Conservation (phyloP, 1,140 invertebrate species). For the Hyposmocoma kahamanoa region DNA sequence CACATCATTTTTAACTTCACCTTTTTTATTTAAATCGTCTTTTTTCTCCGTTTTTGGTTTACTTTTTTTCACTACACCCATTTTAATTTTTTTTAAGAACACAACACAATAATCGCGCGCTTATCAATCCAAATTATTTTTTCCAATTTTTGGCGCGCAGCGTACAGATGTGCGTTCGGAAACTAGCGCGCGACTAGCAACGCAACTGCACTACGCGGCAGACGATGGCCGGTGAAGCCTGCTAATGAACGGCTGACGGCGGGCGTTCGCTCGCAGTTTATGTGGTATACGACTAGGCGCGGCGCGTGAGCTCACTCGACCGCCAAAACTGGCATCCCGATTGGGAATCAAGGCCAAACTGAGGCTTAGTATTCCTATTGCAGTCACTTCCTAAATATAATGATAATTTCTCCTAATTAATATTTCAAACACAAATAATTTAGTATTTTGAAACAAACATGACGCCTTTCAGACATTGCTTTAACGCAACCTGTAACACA, state of each 20-base stretch:
- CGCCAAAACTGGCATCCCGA: conserved; percentile 55
- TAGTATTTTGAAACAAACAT: too few relatives aligned
- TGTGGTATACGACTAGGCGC: conserved; percentile 18
- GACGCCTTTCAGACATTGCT: too few relatives aligned
- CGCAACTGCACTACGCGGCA: conserved; percentile 53
- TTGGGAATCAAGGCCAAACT: conserved; percentile 66
- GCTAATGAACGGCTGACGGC: neutral
- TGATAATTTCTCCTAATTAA: conserved; percentile 59
- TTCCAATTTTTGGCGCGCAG: conserved; percentile 33
- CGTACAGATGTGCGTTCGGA: conserved; percentile 50
- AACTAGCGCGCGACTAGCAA: conserved; percentile 63
- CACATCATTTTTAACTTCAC: conserved; percentile 29
- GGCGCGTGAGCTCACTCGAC: conserved; percentile 50
- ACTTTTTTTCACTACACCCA: conserved; percentile 64
- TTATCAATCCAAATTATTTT: conserved; percentile 26
- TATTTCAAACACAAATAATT: too few relatives aligned
- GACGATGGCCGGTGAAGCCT: too few relatives aligned
- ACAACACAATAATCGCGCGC: conserved; percentile 27
- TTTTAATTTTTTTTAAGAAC: conserved; percentile 26
- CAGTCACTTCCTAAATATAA: conserved; percentile 50
- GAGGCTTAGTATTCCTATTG: conserved; percentile 60
- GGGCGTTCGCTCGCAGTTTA: conserved; percentile 32
- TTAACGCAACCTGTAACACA: too few relatives aligned
- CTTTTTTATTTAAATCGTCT: conserved; percentile 37
- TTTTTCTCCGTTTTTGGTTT: conserved; percentile 37